These are phyloP conservation scores for Drosophila kanapiae DNA, from an alignment of 1,140 invertebrate genomes.

Conservation along the genomic window DNA sequence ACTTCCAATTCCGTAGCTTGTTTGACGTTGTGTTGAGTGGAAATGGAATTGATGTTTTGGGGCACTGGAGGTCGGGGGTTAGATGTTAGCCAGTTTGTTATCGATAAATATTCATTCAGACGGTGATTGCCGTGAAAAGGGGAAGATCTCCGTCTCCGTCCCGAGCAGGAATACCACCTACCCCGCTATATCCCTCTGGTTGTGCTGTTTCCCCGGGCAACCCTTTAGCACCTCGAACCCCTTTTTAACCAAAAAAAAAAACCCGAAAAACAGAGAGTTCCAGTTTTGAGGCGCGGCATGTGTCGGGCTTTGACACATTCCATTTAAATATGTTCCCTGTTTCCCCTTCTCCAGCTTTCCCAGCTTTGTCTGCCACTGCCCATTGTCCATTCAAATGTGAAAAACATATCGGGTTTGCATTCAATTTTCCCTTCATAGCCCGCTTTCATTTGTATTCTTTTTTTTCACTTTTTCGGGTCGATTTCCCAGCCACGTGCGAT, in stretches of 20 bases:
- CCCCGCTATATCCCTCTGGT: neutral
- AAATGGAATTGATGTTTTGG: slow-evolving; percentile 37
- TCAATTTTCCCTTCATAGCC: slow-evolving; percentile 44
- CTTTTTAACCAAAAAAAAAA: slow-evolving; percentile 5
- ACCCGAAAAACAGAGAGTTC: slow-evolving; percentile 6
- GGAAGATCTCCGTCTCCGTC: neutral
- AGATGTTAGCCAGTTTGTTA: slow-evolving; percentile 38
- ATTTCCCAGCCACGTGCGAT: slow-evolving; percentile 61
- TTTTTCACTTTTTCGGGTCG: slow-evolving; percentile 26
- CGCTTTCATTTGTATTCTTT: neutral
- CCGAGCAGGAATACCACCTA: neutral
- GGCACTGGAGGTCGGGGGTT: slow-evolving; percentile 3
- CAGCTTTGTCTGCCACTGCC: slow-evolving; percentile 12
- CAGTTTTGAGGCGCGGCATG: slow-evolving; percentile 38
- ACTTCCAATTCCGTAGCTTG: slow-evolving; percentile 30
- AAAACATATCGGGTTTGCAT: slow-evolving; percentile 67
- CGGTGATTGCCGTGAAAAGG: slow-evolving; percentile 24
- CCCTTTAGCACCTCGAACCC: slow-evolving; percentile 16
- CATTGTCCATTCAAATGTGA: slow-evolving; percentile 69
- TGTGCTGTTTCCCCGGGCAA: slow-evolving; percentile 4
- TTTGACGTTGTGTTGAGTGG: slow-evolving; percentile 51
- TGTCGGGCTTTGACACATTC: slow-evolving; percentile 75
- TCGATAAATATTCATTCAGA: slow-evolving; percentile 53
- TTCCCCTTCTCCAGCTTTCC: slow-evolving; percentile 3
- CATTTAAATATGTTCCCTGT: slow-evolving; percentile 54